Conservation (phyloP, 1,140 invertebrate genomes). For the Listronotus oregonensis region DNA sequence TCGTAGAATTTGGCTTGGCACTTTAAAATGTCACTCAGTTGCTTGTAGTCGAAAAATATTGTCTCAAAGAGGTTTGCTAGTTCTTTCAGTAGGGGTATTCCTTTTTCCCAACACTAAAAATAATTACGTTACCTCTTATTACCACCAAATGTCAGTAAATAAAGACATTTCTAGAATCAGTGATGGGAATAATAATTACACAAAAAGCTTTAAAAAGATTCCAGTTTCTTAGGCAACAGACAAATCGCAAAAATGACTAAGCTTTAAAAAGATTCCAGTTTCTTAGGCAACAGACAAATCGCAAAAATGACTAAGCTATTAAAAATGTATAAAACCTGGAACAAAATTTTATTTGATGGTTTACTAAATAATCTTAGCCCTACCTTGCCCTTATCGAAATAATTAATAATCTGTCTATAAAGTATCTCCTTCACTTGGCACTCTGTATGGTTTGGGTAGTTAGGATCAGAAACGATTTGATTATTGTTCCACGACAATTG, state of each 20-base stretch:
- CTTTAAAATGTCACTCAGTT: constrained; percentile 82
- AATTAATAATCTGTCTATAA: constrained; percentile 89
- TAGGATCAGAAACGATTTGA: constrained; percentile 65
- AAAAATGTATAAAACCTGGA: no score
- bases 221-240: no score
- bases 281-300: no score
- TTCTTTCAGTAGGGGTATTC: constrained; percentile 91
- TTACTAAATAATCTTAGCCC: no score
- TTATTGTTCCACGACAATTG: constrained; percentile 86
- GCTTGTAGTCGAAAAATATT: constrained; percentile 87
- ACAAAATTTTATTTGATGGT: no score
- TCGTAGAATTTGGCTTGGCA: constrained; percentile 89
- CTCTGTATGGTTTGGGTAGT: constrained; percentile 75
- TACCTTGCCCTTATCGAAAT: constrained; percentile 94
- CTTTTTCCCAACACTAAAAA: constrained; percentile 90
- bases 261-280: no score
- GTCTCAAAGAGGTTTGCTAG: constrained; percentile 87
- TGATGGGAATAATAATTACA: no score
- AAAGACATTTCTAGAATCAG: no score
- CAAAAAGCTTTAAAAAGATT: no score
- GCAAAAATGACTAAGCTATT: no score
- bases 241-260: no score
- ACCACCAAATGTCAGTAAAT: no score
- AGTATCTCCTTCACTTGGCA: constrained; percentile 93
- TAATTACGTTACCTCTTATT: not conserved